Evolutionary conservation across 1,140 invertebrate species (phyloP), one percentile per base, ranked within the genome.

Genomic region (Steinernema feltiae): DNA sequence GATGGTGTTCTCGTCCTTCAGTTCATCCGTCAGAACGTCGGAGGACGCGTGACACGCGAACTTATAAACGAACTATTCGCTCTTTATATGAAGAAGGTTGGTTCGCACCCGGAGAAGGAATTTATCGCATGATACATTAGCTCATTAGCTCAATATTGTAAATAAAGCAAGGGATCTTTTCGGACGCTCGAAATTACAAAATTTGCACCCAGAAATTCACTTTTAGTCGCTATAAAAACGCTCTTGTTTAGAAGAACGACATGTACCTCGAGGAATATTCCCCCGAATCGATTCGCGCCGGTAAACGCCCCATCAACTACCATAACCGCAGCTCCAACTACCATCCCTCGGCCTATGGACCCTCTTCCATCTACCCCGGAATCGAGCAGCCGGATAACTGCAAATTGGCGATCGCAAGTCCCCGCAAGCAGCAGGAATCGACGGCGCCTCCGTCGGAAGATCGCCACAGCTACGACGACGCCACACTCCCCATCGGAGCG

Each of bases 1-100:
- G 81, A 82, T 32, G 81, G 81, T 15, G 75, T 82, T 1, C 75
- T 82, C 2, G 32, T 85, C 12, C 41, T 82, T 35, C 76, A 83
- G 30, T 82, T 82, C 76, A 76, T 84, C 46, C 83, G 81, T 27
- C 83, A 82, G 69, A 83, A 82, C 32, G 72, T 85, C 69, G 81
- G 81, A 31, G 81, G 81, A 18, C 76, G 81, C 7, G 75, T 85
- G 17, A 82, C 81, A 3, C 84, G 69, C n/a, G 81, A 82, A 30
- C 63, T 82, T 24, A 21, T 85, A 3, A 82, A 79, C 29, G 77
- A 80, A 32, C 46, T 82, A 32, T 24, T 80, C 15, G 73, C 75
- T 7, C 17, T 83, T 18, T 79, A 83, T 70, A 71, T 70, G 48
- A 32, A 31, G 24, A 31, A 71, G 53, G 53, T 63, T 3, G 24